Conservation (phyloP, 2,797 vertebrate genomes). For the Pristis pectinata region DNA sequence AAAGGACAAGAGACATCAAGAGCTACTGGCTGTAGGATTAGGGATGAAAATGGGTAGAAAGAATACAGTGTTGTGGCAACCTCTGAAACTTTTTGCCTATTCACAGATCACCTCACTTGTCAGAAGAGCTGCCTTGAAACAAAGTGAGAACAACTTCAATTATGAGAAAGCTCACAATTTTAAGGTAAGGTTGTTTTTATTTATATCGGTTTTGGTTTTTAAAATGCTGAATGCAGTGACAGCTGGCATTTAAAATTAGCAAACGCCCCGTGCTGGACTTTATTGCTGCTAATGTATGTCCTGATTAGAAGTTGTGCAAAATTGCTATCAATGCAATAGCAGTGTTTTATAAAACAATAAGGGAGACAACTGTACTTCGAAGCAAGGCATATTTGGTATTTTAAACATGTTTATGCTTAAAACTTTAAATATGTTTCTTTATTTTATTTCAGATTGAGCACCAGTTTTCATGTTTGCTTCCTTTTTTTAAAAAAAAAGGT, state of each 20-base stretch:
- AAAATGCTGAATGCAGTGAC: background rate
- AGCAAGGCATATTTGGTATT: background rate
- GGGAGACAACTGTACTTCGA: background rate
- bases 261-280: background rate
- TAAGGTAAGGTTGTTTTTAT: slow-evolving; percentile 70
- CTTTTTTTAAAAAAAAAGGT: background rate
- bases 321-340: background rate
- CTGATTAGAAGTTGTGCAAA: background rate
- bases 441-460: background rate
- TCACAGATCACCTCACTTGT: slow-evolving; percentile 90
- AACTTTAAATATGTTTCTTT: background rate
- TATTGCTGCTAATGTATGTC: background rate
- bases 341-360: background rate
- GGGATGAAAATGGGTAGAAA: slow-evolving; percentile 82
- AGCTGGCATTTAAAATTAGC: background rate
- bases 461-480: background rate
- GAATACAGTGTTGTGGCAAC: slow-evolving; percentile 81
- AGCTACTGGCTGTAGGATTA: slow-evolving; percentile 83
- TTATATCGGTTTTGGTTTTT: background rate
- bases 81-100: slow-evolving; percentile 94
- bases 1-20: slow-evolving; percentile 75
- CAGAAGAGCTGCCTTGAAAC: slow-evolving; percentile 78
- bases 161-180: slow-evolving; percentile 98
- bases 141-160: slow-evolving; percentile 83
- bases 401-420: background rate